These are phyloP conservation scores for Cryptotis parvus DNA, from an alignment of 2,113 vertebrate genomes.

Conservation along the genomic window DNA sequence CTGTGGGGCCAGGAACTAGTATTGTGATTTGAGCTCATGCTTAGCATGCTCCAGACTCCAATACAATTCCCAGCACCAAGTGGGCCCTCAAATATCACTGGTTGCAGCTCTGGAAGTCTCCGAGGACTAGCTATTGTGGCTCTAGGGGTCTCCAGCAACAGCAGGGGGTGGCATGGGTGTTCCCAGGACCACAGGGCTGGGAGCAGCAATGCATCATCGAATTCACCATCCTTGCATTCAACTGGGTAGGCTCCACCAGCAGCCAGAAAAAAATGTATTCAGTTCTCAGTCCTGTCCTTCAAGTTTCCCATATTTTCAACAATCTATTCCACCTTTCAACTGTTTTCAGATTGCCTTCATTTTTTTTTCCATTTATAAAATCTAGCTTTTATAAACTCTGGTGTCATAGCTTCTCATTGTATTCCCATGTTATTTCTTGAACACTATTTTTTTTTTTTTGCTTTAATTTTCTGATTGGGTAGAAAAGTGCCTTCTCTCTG, in stretches of 20 bases:
- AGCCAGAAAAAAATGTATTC: not conserved
- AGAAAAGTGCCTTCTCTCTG: not conserved
- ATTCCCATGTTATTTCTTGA: not conserved
- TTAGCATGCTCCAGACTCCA: too few relatives aligned
- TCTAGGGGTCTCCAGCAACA: too few relatives aligned
- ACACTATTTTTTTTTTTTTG: not conserved
- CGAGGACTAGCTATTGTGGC: too few relatives aligned
- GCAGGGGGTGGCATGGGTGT: too few relatives aligned
- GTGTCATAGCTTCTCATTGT: not conserved
- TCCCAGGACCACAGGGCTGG: too few relatives aligned
- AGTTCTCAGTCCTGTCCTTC: not conserved
- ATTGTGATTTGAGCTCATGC: too few relatives aligned
- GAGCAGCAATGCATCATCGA: too few relatives aligned
- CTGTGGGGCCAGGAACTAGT: not conserved
- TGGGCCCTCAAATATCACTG: too few relatives aligned
- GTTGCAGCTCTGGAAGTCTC: too few relatives aligned
- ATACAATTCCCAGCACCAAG: too few relatives aligned
- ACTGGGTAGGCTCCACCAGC: not conserved
- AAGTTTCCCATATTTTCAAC: not conserved
- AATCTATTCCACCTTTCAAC: not conserved
- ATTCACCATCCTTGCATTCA: too few relatives aligned
- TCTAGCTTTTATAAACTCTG: not conserved
- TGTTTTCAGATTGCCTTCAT: not conserved
- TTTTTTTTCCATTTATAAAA: not conserved
- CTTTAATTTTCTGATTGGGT: not conserved